Evolutionary conservation across 64 coral and sea anemone genomes (phyloP), one percentile per base, ranked within the genome.

Genomic region (Actinia equina): DNA sequence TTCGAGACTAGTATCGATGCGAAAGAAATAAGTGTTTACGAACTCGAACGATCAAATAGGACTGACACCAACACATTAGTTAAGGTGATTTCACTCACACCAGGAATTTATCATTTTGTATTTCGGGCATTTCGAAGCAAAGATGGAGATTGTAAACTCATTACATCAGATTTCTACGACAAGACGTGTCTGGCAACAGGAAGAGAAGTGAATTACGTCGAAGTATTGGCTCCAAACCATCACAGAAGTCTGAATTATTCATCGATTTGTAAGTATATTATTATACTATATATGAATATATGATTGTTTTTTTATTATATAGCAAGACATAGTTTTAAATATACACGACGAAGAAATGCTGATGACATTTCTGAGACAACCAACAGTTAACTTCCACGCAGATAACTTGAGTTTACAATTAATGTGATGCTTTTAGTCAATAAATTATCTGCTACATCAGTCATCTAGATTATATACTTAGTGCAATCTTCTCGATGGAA

Each of bases 111-210:
- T 81, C 78, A 44, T n/a, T 81, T 81, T 22, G 41, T 81, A 17
- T 81, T 49, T 52, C 43, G 42, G 6, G 41, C 52, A 49, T 81
- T 49, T 81, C 78, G 77, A 46, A 79, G 30, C 30, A 18, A 79
- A 79, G 77, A 44, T 27, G 77, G 16, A 22, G 77, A 79, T 46
- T 37, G 44, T 13, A n/a, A 81, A 22, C 3, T 81, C 6, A 11
- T 44, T 16, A 81, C 78, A 52, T 81, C 78, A 22, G 78, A 81
- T 44, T 81, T 81, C 45, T 81, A 81, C 78, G 17, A 43, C 14
- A 81, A 81, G 22, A 81, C 78, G 19, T n/a, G 19, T 22, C 18
- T 81, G 20, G 42, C 78, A 37, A 49, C 78, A 18, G 78, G 78
- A 2, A 44, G 78, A 20, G 78, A 81, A 52, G 78, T 81, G 7